phyloP scores from a whole-genome alignment of 2,113 vertebrate species.

The Rhinichthys klamathensis region DNA sequence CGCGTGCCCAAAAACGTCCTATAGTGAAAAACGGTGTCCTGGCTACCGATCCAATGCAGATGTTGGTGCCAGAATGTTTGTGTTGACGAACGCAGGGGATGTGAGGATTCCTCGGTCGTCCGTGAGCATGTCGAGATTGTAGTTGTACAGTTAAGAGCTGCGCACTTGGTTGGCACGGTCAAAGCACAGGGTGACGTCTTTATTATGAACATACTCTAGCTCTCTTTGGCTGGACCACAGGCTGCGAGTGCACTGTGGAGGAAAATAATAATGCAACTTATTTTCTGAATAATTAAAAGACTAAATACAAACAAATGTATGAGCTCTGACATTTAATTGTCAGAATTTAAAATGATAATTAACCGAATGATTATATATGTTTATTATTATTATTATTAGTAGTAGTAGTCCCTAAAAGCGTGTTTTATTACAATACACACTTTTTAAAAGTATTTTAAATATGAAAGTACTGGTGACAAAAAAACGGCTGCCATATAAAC shows the following conservation, averaged over 20 bases:
- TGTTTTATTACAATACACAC: neutral
- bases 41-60: slow-evolving; percentile 66
- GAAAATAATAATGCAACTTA: slow-evolving; percentile 16
- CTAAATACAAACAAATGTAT: neutral
- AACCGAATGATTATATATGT: neutral
- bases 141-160: slow-evolving; percentile 76
- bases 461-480: neutral
- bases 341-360: neutral
- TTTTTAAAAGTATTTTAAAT: neutral
- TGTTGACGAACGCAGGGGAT: slow-evolving; percentile 59
- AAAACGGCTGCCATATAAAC: neutral
- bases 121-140: slow-evolving; percentile 74
- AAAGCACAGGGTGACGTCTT: slow-evolving; percentile 78
- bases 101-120: slow-evolving; percentile 66
- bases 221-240: slow-evolving; percentile 37
- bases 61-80: slow-evolving; percentile 38
- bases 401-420: neutral
- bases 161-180: slow-evolving; percentile 74
- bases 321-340: neutral
- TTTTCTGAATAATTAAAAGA: neutral
- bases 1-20: slow-evolving; percentile 51
- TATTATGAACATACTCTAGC: slow-evolving; percentile 69
- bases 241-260: slow-evolving; percentile 31
- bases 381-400: neutral
- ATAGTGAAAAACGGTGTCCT: slow-evolving; percentile 47